phyloP scores from a whole-genome alignment of 1,140 invertebrate species.

The Ectropis grisescens region DNA sequence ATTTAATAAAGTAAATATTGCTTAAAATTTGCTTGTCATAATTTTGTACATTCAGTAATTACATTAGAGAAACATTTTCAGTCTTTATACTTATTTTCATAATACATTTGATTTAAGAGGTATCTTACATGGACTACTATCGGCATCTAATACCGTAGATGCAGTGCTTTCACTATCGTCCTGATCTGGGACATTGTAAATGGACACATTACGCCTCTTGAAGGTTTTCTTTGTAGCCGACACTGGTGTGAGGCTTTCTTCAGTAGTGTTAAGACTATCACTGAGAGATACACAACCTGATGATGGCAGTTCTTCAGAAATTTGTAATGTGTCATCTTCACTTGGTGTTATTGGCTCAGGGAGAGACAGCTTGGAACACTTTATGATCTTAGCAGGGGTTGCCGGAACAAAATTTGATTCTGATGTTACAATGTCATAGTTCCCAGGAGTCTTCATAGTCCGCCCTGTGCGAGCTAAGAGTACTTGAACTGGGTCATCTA shows the following conservation, averaged over 20 bases:
- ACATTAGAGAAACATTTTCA: too few relatives aligned
- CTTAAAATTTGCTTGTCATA: too few relatives aligned
- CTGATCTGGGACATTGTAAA: conserved; percentile 40
- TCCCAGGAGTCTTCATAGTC: conserved; percentile 20
- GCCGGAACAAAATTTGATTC: conserved; percentile 9
- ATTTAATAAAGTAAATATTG: too few relatives aligned
- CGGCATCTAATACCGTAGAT: conserved; percentile 20
- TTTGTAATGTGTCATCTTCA: conserved; percentile 26
- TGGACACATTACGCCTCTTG: conserved; percentile 57
- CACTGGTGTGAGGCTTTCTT: conserved; percentile 32
- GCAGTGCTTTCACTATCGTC: conserved; percentile 24
- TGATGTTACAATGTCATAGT: background rate
- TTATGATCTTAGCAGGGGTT: conserved; percentile 24
- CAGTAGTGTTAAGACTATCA: conserved; percentile 18
- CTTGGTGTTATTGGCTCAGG: conserved; percentile 47
- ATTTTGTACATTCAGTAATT: too few relatives aligned
- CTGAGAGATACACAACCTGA: conserved; percentile 21
- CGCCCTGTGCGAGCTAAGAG: conserved; percentile 43
- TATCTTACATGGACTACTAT: conserved; percentile 26
- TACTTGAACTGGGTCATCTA: conserved; percentile 55
- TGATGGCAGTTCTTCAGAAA: conserved; percentile 22
- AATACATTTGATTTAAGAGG: conserved; percentile 14
- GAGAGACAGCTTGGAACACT: conserved; percentile 37
- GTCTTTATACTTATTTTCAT: too few relatives aligned
- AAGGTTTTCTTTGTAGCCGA: conserved; percentile 52